Evolutionary conservation across 2,888 invertebrate species (phyloP), one percentile per base, ranked within the genome.

Genomic region (Troilus luridus): DNA sequence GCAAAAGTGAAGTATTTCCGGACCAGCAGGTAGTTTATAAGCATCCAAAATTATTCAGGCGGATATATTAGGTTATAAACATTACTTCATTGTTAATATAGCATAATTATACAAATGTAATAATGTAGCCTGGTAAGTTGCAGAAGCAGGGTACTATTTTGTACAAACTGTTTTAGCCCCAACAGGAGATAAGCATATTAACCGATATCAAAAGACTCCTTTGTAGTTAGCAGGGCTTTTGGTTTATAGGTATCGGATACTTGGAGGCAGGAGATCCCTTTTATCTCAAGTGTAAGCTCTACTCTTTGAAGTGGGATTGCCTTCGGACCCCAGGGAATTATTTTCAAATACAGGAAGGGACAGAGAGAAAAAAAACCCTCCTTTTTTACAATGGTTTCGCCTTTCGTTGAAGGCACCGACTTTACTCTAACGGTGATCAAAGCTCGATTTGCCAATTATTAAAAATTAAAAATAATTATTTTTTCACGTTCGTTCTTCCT

Each of bases 271-370:
- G 64, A 6, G 21, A 77, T 27, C 41, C 72, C 72, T 77, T 77
- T 77, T 14, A 77, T 41, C 72, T 77, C 72, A 27, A 77, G 72
- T 17, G 41, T 77, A 77, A 77, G 72, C 72, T 41, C 17, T 17
- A 41, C 72, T 77, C 72, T 77, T 77, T 77, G 72, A 77, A 77
- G 72, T 77, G 72, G 72, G 72, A 77, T 77, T 41, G 72, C 72
- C 88, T 56, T n/a, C 10, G 41, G 3, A 85, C 88, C 27, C 6
- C n/a, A 0, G 27, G 59, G 24, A 56, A 58, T 41, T 88, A 54
- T 59, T 59, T 77, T 41, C 72, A 27, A 41, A 77, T 77, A 77
- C 41, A 77, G 41, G 41, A 41, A n/a, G 1, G 41, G 64, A 7
- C 6, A 77, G 27, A n/a, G 1, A 77, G 62, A 3, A 19, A 77